phyloP scores from a whole-genome alignment of 2,888 invertebrate species.

The Hemaris fuciformis region DNA sequence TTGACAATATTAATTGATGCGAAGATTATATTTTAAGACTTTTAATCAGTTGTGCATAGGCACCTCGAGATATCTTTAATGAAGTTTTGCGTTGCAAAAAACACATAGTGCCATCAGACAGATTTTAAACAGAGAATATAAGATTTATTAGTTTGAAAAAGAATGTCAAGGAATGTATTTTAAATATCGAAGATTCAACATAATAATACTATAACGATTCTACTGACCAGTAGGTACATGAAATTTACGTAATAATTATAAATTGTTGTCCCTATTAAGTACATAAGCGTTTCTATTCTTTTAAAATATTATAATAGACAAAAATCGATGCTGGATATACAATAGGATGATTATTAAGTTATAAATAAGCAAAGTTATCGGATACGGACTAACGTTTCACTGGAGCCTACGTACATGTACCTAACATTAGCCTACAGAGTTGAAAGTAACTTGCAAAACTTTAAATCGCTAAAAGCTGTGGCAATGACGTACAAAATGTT shows the following conservation, averaged over 20 bases:
- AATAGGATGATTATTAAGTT: neutral
- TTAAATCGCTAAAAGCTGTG: neutral
- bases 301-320: neutral
- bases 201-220: no score
- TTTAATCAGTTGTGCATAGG: constrained; percentile 14
- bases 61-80: no score
- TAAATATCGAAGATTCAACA: no score
- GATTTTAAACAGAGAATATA: no score
- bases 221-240: neutral
- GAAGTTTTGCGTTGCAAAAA: no score
- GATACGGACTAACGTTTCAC: neutral
- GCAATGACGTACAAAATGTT: neutral
- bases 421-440: neutral
- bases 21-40: constrained; percentile 18
- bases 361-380: neutral
- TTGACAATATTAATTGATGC: constrained; percentile 72
- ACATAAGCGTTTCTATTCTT: neutral
- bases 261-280: neutral
- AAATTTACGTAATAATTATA: neutral
- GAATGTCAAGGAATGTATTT: no score
- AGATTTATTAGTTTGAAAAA: no score
- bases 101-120: no score
- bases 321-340: neutral
- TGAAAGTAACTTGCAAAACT: neutral
- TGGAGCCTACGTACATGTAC: neutral